A percentile compares a stretch with the other conserved stretches of the same genome.
These are phyloP conservation scores for Teleopsis dalmanni DNA, from an alignment of 1,140 invertebrate species.

Conservation along the genomic window DNA sequence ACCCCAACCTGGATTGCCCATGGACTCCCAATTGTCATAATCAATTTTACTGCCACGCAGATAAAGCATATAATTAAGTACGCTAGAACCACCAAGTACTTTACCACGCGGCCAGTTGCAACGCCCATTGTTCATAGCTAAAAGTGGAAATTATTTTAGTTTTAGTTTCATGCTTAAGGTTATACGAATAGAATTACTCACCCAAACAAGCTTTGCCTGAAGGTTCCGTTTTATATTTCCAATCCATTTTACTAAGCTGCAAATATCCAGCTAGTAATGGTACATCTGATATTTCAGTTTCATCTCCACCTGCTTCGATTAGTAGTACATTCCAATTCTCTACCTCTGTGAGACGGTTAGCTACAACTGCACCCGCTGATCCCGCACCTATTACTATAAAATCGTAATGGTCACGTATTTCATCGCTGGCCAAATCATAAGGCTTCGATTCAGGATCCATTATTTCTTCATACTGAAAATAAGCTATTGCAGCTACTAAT, in stretches of 20 bases:
- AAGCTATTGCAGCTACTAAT: constrained; percentile 68
- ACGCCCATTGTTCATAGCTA: constrained; percentile 70
- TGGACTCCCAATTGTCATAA: constrained; percentile 86
- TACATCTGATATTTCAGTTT: constrained; percentile 83
- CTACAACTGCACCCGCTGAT: constrained; percentile 88
- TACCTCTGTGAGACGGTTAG: constrained; percentile 73
- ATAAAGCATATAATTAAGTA: constrained; percentile 97
- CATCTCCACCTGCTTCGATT: constrained; percentile 84
- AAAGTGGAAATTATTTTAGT: constrained; percentile 11
- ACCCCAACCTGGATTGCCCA: constrained; percentile 89
- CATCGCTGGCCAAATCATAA: constrained; percentile 57
- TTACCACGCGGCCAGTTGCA: constrained; percentile 83
- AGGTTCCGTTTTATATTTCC: constrained; percentile 87
- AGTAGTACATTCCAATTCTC: constrained; percentile 75
- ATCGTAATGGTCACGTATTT: constrained; percentile 63
- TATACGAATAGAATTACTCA: constrained; percentile 27
- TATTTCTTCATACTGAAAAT: constrained; percentile 70
- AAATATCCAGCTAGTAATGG: constrained; percentile 79
- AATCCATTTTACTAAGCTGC: constrained; percentile 81
- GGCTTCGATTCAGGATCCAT: constrained; percentile 68
- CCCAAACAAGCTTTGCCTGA: constrained; percentile 75
- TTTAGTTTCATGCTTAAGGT: background rate
- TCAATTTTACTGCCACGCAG: constrained; percentile 86
- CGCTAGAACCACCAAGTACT: constrained; percentile 49
- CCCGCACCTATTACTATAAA: constrained; percentile 90